Evolutionary conservation across 30 jellyfish, hydroid and myxozoan species (phyloP).

Genomic region (Turritopsis dohrnii): DNA sequence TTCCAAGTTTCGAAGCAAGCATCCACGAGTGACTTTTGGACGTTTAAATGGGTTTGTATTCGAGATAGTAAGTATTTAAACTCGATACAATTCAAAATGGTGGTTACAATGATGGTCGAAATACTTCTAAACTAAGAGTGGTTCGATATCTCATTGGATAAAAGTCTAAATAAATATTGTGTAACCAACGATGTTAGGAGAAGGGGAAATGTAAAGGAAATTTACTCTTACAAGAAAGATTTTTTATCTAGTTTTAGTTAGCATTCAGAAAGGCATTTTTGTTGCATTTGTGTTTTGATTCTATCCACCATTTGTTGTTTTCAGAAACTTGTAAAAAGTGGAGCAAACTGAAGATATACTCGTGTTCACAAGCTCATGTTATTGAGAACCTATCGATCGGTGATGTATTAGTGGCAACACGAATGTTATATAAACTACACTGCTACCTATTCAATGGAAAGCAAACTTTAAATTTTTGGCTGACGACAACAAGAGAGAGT

Average conservation of each 20-base stretch:
- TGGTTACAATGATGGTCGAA: neutral
- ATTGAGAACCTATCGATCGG: slow-evolving; percentile 2
- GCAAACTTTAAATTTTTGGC: neutral
- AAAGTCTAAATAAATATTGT: no score
- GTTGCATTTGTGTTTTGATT: no score
- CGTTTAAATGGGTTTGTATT: slow-evolving; percentile 8
- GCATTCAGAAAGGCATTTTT: no score
- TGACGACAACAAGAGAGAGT: slow-evolving; percentile 18
- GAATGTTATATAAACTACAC: slow-evolving; percentile 14
- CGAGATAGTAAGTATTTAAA: neutral
- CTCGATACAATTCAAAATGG: neutral
- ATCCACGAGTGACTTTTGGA: slow-evolving; percentile 24
- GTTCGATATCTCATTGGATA: no score
- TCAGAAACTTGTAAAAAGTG: neutral
- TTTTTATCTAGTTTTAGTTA: no score
- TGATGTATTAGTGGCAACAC: slow-evolving; percentile 4
- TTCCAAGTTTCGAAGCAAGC: neutral
- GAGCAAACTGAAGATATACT: slow-evolving; percentile 18
- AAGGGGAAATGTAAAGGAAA: no score
- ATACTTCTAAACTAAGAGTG: no score
- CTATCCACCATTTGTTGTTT: neutral
- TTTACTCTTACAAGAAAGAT: no score
- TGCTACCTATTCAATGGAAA: neutral
- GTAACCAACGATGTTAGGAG: no score
- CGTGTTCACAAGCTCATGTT: slow-evolving; percentile 12